A percentile compares a stretch with the other conserved stretches of the same genome.
phyloP scores from a whole-genome alignment of 2,888 invertebrate species.

The Aphodius granarius region DNA sequence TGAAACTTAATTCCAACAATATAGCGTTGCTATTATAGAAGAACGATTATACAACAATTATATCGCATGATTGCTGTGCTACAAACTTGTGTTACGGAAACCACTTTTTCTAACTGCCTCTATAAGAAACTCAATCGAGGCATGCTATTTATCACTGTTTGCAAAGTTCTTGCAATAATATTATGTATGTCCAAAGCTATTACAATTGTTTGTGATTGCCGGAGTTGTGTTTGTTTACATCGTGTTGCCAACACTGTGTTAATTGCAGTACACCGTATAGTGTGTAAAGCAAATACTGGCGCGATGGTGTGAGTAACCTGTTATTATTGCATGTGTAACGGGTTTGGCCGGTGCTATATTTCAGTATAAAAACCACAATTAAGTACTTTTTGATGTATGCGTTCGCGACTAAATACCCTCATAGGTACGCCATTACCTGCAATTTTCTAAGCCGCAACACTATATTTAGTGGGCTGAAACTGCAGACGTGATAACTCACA shows the following conservation, averaged over 20 bases:
- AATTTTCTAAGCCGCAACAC: slow-evolving; percentile 5
- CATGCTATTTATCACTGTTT: too few relatives aligned
- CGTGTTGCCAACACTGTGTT: not conserved
- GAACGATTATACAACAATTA: too few relatives aligned
- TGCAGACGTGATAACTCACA: not conserved
- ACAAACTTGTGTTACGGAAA: too few relatives aligned
- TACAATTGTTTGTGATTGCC: too few relatives aligned
- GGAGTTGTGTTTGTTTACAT: not conserved
- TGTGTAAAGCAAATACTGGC: not conserved
- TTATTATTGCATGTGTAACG: slow-evolving; percentile 8
- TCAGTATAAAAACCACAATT: slow-evolving; percentile 13
- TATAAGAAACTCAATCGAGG: too few relatives aligned
- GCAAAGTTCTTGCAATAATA: too few relatives aligned
- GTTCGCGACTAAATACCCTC: slow-evolving; percentile 6
- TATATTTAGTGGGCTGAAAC: not conserved
- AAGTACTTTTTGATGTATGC: slow-evolving; percentile 3
- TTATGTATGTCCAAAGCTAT: too few relatives aligned
- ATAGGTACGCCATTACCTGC: not conserved
- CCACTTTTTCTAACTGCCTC: too few relatives aligned
- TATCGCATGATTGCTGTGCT: too few relatives aligned
- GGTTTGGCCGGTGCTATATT: slow-evolving; percentile 10
- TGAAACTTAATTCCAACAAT: too few relatives aligned
- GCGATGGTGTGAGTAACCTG: not conserved
- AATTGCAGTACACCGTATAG: not conserved
- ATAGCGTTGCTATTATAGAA: too few relatives aligned